These are phyloP conservation scores for Fringilla coelebs DNA, from an alignment of 2,797 vertebrate species.

Conservation along the genomic window DNA sequence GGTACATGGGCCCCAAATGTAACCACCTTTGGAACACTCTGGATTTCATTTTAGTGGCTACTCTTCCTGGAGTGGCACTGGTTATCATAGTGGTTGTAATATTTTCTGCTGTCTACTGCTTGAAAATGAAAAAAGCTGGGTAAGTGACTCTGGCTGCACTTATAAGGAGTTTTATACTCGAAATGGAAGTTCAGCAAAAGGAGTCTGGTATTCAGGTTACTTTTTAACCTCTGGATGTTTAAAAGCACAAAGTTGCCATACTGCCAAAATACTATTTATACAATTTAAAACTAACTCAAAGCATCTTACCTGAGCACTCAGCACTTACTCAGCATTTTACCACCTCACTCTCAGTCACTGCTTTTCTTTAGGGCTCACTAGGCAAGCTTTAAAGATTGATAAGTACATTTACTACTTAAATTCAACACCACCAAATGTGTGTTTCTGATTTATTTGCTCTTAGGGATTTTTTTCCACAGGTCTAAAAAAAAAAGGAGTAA, in stretches of 20 bases:
- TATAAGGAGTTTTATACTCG: not conserved
- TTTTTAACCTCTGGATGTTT: not conserved
- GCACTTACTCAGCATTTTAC: not conserved
- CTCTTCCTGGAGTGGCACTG: constrained; percentile 52
- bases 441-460: not conserved
- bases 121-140: not conserved
- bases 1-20: constrained; percentile 70
- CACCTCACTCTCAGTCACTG: not conserved
- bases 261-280: not conserved
- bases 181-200: not conserved
- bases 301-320: not conserved
- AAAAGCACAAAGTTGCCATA: not conserved
- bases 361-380: not conserved
- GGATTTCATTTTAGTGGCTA: constrained; percentile 60
- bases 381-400: not conserved
- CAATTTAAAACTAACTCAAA: not conserved
- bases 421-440: not conserved
- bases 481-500: not conserved
- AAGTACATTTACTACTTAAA: not conserved
- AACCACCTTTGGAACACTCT: constrained; percentile 67
- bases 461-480: not conserved
- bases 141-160: constrained; percentile 23
- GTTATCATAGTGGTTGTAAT: not conserved
- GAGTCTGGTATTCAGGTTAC: not conserved
- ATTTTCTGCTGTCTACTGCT: constrained; percentile 2